Evolutionary conservation across 2,113 vertebrate species (phyloP), one percentile per base, ranked within the genome.

Genomic region (Alethe diademata): DNA sequence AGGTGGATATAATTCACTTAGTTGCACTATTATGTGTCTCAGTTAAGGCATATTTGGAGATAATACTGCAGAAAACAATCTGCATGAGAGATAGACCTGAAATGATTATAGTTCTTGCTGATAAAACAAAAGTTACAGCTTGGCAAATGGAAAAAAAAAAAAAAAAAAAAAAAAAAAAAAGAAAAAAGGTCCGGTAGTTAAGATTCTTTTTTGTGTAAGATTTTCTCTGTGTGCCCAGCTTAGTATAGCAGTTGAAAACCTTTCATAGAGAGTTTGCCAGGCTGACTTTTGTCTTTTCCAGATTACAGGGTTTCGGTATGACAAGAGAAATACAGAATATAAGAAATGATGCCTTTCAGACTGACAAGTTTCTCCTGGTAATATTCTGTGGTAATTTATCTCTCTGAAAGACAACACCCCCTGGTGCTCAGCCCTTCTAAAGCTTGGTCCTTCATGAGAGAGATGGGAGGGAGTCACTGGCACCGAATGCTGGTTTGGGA

Each of bases 401-500:
- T 67, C 26, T 73, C 75, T 79, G 53, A 43, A 56, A 65, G 26
- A 18, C 23, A 47, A 83, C 6, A 6, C 10, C 38, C 13, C 2
- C 3, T 20, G 28, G 10, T 67, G 65, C 61, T 57, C 54, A 83
- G 51, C 11, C 18, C 16, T 86, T 71, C 31, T 28, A 47, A 62
- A 67, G 2, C 54, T 28, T 64, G 20, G 16, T 36, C 8, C 10
- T 71, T 20, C 10, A 5, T 14, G 38, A 54, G 7, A 45, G 53
- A 58, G 11, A 33, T 31, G 19, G n/a, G 40, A 80, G 25, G n/a
- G 35, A 67, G 8, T n/a, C 25, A 31, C 22, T 67, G 69, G 19
- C 19, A 29, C 11, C 0, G 2, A 58, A 24, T 8, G 8, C 1
- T 45, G 1, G 42, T 62, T 73, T 0, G 1, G 40, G 38, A 40